phyloP scores from a whole-genome alignment of 2,797 vertebrate genomes.

The Schizopygopsis pylzovi region DNA sequence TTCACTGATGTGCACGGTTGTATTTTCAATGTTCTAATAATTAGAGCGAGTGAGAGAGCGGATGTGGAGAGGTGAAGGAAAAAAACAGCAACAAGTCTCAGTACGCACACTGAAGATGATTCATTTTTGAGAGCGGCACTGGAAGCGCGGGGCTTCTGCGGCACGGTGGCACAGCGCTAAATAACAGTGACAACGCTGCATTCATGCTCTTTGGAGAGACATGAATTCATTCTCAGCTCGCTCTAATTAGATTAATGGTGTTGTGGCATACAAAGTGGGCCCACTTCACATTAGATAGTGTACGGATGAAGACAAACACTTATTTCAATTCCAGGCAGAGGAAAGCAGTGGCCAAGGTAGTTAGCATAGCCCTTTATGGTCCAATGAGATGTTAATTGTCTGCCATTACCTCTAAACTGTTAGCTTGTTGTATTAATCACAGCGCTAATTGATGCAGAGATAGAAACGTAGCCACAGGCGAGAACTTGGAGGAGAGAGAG shows the following conservation, averaged over 20 bases:
- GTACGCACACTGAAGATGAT: slow-evolving; percentile 74
- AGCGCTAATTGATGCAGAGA: slow-evolving; percentile 99
- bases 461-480: slow-evolving; percentile 96
- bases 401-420: slow-evolving; percentile 99
- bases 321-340: slow-evolving; percentile 90
- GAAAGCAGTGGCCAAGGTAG: slow-evolving; percentile 87
- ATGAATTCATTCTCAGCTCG: slow-evolving; percentile 91
- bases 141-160: slow-evolving; percentile 83
- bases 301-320: slow-evolving; percentile 92
- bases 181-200: slow-evolving; percentile 88
- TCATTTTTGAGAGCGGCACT: slow-evolving; percentile 75
- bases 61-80: slow-evolving; percentile 55
- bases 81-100: slow-evolving; percentile 87
- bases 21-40: slow-evolving; percentile 86
- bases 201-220: slow-evolving; percentile 80
- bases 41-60: slow-evolving; percentile 79
- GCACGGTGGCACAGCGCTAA: slow-evolving; percentile 79
- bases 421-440: slow-evolving; percentile 99
- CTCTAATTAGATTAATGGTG: slow-evolving; percentile 98
- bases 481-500: slow-evolving; percentile 83
- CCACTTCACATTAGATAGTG: slow-evolving; percentile 90
- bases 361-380: slow-evolving; percentile 95
- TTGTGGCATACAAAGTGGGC: slow-evolving; percentile 86
- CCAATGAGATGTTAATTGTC: slow-evolving; percentile 99
- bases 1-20: slow-evolving; percentile 88